Evolutionary conservation across 1,140 invertebrate species (phyloP).

Genomic region (Bombus breviceps): DNA sequence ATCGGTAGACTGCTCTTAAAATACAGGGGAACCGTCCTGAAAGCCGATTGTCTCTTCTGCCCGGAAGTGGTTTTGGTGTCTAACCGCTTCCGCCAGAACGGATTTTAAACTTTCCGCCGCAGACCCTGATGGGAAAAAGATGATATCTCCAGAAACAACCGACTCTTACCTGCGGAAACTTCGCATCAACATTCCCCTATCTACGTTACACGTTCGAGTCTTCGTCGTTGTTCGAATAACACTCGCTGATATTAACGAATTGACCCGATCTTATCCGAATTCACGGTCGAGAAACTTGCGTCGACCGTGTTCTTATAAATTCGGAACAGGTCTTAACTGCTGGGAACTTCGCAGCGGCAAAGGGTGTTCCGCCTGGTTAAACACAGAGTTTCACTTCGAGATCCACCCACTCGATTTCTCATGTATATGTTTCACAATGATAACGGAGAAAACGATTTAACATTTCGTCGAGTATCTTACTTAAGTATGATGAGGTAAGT

Average conservation of each 20-base stretch:
- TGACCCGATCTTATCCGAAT: background rate
- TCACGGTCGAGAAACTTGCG: conserved; percentile 17
- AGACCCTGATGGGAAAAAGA: conserved; percentile 51
- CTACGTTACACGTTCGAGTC: background rate
- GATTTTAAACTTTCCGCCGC: conserved; percentile 47
- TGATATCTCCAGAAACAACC: conserved; percentile 46
- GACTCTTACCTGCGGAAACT: conserved; percentile 48
- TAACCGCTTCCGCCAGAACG: conserved; percentile 65
- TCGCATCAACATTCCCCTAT: conserved; percentile 6
- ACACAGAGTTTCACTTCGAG: background rate
- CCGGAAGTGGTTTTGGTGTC: conserved; percentile 66
- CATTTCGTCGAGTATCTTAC: no score
- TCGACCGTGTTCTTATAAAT: background rate
- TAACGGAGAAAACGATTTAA: background rate
- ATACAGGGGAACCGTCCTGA: conserved; percentile 46
- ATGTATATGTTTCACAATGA: no score
- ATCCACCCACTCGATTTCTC: background rate
- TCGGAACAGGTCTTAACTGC: background rate
- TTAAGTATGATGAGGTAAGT: no score
- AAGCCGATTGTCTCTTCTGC: conserved; percentile 60
- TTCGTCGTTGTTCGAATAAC: background rate
- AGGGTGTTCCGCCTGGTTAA: background rate
- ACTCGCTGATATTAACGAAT: background rate
- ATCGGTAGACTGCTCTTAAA: conserved; percentile 66
- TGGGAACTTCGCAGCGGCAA: background rate